phyloP scores from a whole-genome alignment of 2,797 vertebrate genomes.

The Lycodopsis pacificus region DNA sequence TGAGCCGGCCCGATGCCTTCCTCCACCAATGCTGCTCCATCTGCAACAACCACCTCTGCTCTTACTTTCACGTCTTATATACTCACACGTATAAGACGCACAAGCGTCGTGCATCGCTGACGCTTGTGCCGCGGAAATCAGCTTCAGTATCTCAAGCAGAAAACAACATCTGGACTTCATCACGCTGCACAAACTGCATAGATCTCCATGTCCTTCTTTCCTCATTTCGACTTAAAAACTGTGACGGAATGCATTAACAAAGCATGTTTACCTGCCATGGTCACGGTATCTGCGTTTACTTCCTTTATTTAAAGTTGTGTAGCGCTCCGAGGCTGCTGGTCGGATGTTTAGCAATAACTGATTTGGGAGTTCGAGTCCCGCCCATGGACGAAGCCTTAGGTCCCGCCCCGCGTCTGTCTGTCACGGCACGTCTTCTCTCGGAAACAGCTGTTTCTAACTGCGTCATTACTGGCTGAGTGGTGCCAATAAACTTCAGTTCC shows the following conservation, averaged over 20 bases:
- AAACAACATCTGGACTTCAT: conserved; percentile 60
- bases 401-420: not conserved
- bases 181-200: conserved; percentile 1
- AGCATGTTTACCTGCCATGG: conserved; percentile 58
- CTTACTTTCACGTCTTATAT: no score
- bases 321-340: not conserved
- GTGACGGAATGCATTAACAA: rapidly evolving
- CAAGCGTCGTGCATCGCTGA: not conserved
- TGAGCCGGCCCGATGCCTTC: not conserved
- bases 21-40: conserved; percentile 41
- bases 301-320: rapidly evolving
- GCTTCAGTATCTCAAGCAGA: not conserved
- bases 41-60: conserved; percentile 34
- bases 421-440: no score
- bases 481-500: no score
- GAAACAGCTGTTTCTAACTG: no score
- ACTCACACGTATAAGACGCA: not conserved
- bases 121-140: conserved; percentile 5
- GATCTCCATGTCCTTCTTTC: not conserved
- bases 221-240: not conserved
- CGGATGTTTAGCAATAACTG: conserved; percentile 37
- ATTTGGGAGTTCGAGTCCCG: conserved; percentile 19
- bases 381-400: not conserved
- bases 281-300: not conserved
- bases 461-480: no score